phyloP scores from a whole-genome alignment of 2,113 vertebrate species.

The Colinus virginianus region DNA sequence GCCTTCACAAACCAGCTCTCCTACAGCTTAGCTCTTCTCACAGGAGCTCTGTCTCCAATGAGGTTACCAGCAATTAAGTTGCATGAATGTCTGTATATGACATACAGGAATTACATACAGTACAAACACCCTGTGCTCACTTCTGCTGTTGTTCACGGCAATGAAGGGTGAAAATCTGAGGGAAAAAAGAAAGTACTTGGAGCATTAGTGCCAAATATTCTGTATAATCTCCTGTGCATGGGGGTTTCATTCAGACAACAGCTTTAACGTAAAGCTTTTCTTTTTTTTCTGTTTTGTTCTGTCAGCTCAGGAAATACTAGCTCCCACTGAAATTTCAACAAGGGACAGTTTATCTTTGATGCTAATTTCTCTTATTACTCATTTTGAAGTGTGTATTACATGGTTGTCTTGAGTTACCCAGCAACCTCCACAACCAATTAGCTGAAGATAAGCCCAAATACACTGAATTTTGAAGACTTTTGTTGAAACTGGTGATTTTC shows the following conservation, averaged over 20 bases:
- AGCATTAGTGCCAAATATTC: not conserved
- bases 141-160: not conserved
- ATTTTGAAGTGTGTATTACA: not conserved
- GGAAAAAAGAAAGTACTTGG: not conserved
- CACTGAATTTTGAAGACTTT: constrained; percentile 19
- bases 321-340: constrained; percentile 50
- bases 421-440: constrained; percentile 11
- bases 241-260: not conserved
- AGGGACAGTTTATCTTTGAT: constrained; percentile 20
- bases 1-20: not conserved
- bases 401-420: constrained; percentile 24
- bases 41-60: not conserved
- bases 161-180: not conserved
- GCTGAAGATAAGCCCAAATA: constrained; percentile 8
- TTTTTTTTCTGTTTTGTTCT: constrained; percentile 25
- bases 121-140: not conserved
- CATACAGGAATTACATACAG: not conserved
- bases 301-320: not conserved
- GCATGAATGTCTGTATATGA: not conserved
- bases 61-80: not conserved
- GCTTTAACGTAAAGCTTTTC: constrained; percentile 4
- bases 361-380: constrained; percentile 47
- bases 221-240: not conserved
- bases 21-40: not conserved
- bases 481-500: not conserved